Conservation (phyloP, 2,888 invertebrate species). For the Stenoptilia bipunctidactyla region DNA sequence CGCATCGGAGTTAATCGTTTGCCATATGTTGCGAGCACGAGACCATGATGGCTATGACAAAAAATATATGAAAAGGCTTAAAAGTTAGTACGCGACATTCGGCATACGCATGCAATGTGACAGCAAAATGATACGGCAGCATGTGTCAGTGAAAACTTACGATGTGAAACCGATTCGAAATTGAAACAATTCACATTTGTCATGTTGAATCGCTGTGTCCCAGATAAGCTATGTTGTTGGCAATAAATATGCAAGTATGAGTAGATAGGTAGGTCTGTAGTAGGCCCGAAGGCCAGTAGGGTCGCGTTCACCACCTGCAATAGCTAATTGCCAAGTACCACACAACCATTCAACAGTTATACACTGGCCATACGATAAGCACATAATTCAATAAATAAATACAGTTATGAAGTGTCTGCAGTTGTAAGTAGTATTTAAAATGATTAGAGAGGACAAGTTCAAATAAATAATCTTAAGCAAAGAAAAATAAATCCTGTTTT, state of each 20-base stretch:
- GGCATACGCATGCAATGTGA: constrained; percentile 32
- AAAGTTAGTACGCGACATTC: constrained; percentile 15
- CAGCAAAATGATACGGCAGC: constrained; percentile 23
- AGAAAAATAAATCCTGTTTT: too few species aligned
- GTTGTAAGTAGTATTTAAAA: neutral
- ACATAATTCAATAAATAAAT: constrained; percentile 21
- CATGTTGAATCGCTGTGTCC: constrained; percentile 26
- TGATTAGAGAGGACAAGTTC: too few species aligned
- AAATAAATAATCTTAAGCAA: too few species aligned
- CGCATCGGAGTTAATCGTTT: constrained; percentile 17
- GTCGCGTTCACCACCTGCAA: constrained; percentile 59
- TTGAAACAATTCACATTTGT: constrained; percentile 26
- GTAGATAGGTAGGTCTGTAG: constrained; percentile 15
- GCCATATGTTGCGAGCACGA: constrained; percentile 28
- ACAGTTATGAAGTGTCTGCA: constrained; percentile 22
- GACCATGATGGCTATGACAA: constrained; percentile 14
- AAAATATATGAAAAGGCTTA: constrained; percentile 13
- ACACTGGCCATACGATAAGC: constrained; percentile 15
- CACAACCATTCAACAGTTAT: constrained; percentile 45
- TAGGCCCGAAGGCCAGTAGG: constrained; percentile 38
- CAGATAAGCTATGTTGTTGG: constrained; percentile 32
- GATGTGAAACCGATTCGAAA: constrained; percentile 21
- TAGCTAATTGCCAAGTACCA: constrained; percentile 55
- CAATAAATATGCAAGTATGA: constrained; percentile 41
- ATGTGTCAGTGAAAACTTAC: constrained; percentile 24